A percentile compares a stretch with the other conserved stretches of the same genome.
Evolutionary conservation across 2,797 vertebrate genomes (phyloP).

Genomic region (Diglossa cyanea): DNA sequence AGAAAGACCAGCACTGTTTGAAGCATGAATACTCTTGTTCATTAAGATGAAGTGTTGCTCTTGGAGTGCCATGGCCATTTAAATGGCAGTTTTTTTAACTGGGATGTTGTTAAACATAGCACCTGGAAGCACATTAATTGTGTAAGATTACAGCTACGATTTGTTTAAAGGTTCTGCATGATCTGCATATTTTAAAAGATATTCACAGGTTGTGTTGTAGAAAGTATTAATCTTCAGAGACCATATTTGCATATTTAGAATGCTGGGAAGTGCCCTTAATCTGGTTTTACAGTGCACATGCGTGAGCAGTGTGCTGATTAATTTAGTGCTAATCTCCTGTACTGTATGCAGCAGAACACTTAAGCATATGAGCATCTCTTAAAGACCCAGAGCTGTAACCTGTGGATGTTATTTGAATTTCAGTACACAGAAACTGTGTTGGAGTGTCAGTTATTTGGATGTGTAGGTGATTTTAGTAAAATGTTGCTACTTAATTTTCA

Average conservation of each 20-base stretch:
- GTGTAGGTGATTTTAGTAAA: not conserved
- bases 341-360: not conserved
- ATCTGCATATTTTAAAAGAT: not conserved
- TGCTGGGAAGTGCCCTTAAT: not conserved
- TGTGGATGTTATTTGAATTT: not conserved
- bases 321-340: not conserved
- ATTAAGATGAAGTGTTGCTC: not conserved
- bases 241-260: not conserved
- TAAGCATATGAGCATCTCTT: not conserved
- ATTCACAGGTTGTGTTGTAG: not conserved
- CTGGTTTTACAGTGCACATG: not conserved
- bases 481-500: constrained; percentile 65
- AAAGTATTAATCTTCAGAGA: not conserved
- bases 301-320: not conserved
- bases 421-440: not conserved
- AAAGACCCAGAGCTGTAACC: not conserved
- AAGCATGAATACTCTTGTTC: not conserved
- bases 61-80: not conserved
- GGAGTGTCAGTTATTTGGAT: not conserved
- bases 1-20: not conserved
- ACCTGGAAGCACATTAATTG: not conserved
- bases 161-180: not conserved
- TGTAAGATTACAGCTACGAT: not conserved
- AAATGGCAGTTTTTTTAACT: not conserved
- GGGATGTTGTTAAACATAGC: not conserved